Base-by-base conservation (phyloP, 2,797 vertebrate genomes). In the Microctenopoma steveboyesi region DNA sequence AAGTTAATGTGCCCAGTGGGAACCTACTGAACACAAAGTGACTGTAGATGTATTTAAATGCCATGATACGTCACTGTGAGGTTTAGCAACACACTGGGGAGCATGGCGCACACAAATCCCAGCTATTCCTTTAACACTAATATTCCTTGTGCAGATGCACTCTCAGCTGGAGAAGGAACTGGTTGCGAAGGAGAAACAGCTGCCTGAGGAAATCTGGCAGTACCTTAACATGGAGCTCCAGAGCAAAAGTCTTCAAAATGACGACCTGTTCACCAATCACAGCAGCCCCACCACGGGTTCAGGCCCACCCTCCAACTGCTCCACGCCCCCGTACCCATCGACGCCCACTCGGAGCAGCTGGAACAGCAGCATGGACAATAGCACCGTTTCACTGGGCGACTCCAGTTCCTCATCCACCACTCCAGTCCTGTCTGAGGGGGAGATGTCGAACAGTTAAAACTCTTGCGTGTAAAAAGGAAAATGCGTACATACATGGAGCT, bases 171-270 rank as follows among this genome's bases (percentile, higher is more conserved):
- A 90, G 55, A 62, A 53, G 12, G 88, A 94, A 4, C 90, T 93
- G 28, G 87, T 94, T 5, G 87, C 89, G 2, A 95, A 95, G 72
- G 76, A 81, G 7, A 82, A 69, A 4, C 80, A 52, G 0, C 87
- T 96, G 14, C 94, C 92, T 0, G 93, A 94, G 47, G 95, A 97
- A 68, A 93, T 95, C 86, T 83, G 88, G 60, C 76, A 87, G 56
- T 93, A 93, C 82, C 92, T 96, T 66, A 91, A 94, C 62, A 68
- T 90, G 37, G 93, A 96, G 75, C 90, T 88, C 0, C 84, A 92
- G 1, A 92, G 78, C 69, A 92, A 93, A 89, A 82, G 89, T 27
- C 75, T 89, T 51, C 37, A 72, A 27, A 91, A 77, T 37, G 90
- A 93, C 3, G 76, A 80, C 53, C 70, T 91, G 53, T 92, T 89